Evolutionary conservation across 2,888 invertebrate species (phyloP), one percentile per base, ranked within the genome.

Genomic region (Callyntrura sp.): DNA sequence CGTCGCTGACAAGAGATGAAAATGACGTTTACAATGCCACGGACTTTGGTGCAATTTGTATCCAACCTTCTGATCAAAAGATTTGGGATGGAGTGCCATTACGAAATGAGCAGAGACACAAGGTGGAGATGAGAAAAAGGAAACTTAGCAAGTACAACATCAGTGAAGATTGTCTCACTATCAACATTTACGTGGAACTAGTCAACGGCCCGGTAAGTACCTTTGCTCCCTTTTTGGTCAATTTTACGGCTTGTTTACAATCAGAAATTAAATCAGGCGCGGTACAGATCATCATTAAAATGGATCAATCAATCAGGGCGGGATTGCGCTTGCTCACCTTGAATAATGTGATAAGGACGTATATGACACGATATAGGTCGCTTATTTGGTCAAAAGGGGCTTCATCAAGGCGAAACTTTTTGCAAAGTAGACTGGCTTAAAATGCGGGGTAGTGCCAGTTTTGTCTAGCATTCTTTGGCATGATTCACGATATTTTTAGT

Each of bases 81-180:
- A 94, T 94, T 43, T 94, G 94, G 94, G 94, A 94, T 91, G 93
- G 93, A 8, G 93, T 93, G n/a, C 90, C 92, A 79, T 57, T 91
- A n/a, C 90, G 90, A 48, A 93, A 73, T 43, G 82, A 73, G 48
- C 73, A n/a, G 17, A 76, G 14, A 11, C 78, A 78, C 79, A 90
- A 90, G 43, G 92, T 90, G 9, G 88, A 84, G 9, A 92, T 94
- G 17, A 85, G 92, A 17, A 93, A 93, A 82, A 84, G 93, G 88
- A 93, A 93, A 62, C 91, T 94, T 48, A 92, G 93, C 84, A 93
- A 93, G 65, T 94, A 94, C 93, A 81, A 90, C n/a, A 94, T 94
- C 93, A 94, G 93, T 65, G 94, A 94, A 91, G 94, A 94, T 90
- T 94, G 94, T 90, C 94, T 94, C 84, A 94, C 93, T 35, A 91